These are phyloP conservation scores for Drosophila obscura DNA, from an alignment of 1,140 invertebrate species.

Conservation along the genomic window DNA sequence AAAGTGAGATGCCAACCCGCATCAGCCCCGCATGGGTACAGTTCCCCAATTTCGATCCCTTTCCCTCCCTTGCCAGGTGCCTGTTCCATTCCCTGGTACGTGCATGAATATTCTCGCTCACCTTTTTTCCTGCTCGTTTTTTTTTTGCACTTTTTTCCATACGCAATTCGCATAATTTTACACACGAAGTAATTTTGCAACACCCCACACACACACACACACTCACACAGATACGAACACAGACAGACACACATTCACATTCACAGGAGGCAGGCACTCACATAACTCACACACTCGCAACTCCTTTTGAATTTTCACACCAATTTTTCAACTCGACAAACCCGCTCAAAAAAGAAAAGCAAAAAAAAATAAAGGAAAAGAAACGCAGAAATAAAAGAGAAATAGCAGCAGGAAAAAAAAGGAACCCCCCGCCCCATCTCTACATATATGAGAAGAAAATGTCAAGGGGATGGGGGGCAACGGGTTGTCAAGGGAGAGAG, in stretches of 20 bases:
- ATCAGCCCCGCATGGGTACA: not conserved
- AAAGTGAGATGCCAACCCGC: conserved; percentile 75
- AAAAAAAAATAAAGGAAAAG: conserved; percentile 42
- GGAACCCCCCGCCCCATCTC: conserved; percentile 26
- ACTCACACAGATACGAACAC: conserved; percentile 1
- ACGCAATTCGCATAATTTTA: conserved; percentile 82
- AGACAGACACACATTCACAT: conserved; percentile 4
- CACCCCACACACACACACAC: conserved; percentile 50
- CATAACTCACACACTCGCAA: conserved; percentile 69
- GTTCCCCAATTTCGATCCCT: conserved; percentile 2
- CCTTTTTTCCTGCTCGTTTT: conserved; percentile 53
- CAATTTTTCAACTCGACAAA: conserved; percentile 83
- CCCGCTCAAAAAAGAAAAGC: conserved; percentile 60
- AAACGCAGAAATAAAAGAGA: conserved; percentile 43
- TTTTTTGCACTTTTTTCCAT: conserved; percentile 44
- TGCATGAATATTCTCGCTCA: conserved; percentile 73
- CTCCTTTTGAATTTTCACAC: conserved; percentile 83
- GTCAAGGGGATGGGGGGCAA: not conserved
- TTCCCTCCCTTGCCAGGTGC: not conserved
- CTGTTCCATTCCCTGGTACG: conserved; percentile 33
- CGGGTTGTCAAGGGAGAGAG: conserved; percentile 6
- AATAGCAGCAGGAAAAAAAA: conserved; percentile 34
- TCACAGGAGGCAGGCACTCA: conserved; percentile 11
- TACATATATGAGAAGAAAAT: conserved; percentile 34
- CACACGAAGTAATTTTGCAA: conserved; percentile 81